Percentiles rank a stretch among this genome's conserved stretches.
These are phyloP conservation scores for Gasterosteus nipponicus DNA, from an alignment of 2,113 vertebrate species.

Conservation along the genomic window DNA sequence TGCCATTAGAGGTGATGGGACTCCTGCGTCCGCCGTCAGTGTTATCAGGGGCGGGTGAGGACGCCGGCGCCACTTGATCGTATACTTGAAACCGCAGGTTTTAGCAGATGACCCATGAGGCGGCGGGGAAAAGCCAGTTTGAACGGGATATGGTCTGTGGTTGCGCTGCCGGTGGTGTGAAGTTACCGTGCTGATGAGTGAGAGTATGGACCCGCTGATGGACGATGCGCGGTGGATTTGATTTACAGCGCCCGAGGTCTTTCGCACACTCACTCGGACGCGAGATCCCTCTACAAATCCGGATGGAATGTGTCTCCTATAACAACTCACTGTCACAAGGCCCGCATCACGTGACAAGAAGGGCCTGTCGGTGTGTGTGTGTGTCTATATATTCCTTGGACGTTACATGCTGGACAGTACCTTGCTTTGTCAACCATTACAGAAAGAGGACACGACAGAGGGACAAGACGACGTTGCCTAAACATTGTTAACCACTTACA, in stretches of 20 bases:
- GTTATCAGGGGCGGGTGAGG: constrained; percentile 25
- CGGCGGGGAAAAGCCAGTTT: constrained; percentile 32
- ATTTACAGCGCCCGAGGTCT: constrained; percentile 46
- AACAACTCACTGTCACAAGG: constrained; percentile 75
- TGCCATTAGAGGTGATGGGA: constrained; percentile 28
- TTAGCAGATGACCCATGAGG: constrained; percentile 35
- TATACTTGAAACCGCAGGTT: constrained; percentile 38
- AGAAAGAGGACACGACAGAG: constrained; percentile 21
- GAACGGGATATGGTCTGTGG: constrained; percentile 50
- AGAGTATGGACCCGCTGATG: constrained; percentile 61
- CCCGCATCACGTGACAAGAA: constrained; percentile 59
- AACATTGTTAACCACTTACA: constrained; percentile 39
- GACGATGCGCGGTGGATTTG: constrained; percentile 53
- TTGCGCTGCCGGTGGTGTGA: constrained; percentile 51
- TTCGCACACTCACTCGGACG: constrained; percentile 49
- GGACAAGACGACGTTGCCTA: constrained; percentile 29
- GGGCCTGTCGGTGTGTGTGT: constrained; percentile 12
- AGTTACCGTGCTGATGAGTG: constrained; percentile 57
- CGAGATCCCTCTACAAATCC: constrained; percentile 55
- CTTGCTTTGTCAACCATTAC: constrained; percentile 35
- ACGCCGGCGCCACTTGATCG: constrained; percentile 20
- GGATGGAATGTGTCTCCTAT: constrained; percentile 72
- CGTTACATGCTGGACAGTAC: constrained; percentile 6
- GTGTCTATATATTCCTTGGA: not conserved
- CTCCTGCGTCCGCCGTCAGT: constrained; percentile 16